Evolutionary conservation across 2,888 invertebrate genomes (phyloP).

Genomic region (Matsumyia berberina): DNA sequence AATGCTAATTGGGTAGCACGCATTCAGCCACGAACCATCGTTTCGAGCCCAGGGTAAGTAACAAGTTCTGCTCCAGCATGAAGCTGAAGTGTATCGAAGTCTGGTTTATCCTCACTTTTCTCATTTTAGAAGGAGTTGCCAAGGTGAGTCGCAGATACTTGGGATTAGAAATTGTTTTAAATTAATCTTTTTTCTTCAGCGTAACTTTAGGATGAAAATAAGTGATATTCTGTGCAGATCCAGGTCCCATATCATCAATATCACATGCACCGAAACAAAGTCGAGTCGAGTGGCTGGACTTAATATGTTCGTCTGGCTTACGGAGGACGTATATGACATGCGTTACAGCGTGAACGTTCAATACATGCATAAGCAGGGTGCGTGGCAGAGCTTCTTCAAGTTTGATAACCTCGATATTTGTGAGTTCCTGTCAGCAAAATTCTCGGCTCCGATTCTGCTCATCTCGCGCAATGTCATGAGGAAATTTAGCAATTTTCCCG

Average conservation of each 20-base stretch:
- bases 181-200: slow-evolving; percentile 15
- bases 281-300: slow-evolving; percentile 49
- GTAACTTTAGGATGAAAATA: slow-evolving; percentile 51
- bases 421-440: slow-evolving; percentile 52
- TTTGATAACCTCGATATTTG: slow-evolving; percentile 50
- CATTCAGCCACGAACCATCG: neutral
- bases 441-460: slow-evolving; percentile 33
- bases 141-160: neutral
- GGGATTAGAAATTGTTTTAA: neutral
- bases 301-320: neutral
- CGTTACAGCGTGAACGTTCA: slow-evolving; percentile 34
- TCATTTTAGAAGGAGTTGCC: neutral
- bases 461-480: slow-evolving; percentile 53
- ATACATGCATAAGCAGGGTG: slow-evolving; percentile 10
- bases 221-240: slow-evolving; percentile 8
- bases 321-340: slow-evolving; percentile 47
- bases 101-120: neutral
- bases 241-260: slow-evolving; percentile 10
- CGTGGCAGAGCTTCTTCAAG: slow-evolving; percentile 46
- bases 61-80: slow-evolving; percentile 2
- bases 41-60: neutral
- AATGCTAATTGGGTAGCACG: neutral
- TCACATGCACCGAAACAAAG: slow-evolving; percentile 49
- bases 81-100: neutral
- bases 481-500: slow-evolving; percentile 56